A percentile compares a stretch with the other conserved stretches of the same genome.
phyloP scores from a whole-genome alignment of 2,888 invertebrate genomes.

The Liopterus haemorrhoidalis region DNA sequence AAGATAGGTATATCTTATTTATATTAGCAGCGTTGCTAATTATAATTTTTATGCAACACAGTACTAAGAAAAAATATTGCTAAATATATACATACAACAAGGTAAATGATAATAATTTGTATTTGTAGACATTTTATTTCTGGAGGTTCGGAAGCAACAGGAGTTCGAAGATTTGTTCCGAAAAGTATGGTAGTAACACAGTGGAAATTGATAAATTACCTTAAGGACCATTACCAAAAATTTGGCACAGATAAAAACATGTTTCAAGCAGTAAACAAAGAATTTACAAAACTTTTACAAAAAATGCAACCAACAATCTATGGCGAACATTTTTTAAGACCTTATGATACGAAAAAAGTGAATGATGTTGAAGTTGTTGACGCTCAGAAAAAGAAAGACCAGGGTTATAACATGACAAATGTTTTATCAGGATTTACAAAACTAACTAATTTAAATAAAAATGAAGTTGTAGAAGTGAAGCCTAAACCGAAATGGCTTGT shows the following conservation, averaged over 20 bases:
- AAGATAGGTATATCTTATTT: constrained; percentile 3
- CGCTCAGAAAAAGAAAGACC: constrained; percentile 25
- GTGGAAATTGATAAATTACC: constrained; percentile 47
- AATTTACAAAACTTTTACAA: constrained; percentile 49
- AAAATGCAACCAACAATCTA: constrained; percentile 45
- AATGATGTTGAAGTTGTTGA: constrained; percentile 8
- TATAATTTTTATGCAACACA: constrained; percentile 30
- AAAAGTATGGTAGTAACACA: constrained; percentile 41
- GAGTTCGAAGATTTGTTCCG: constrained; percentile 40
- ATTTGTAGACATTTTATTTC: constrained; percentile 34
- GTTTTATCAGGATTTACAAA: constrained; percentile 45
- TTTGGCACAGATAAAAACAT: constrained; percentile 45
- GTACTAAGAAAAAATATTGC: constrained; percentile 33
- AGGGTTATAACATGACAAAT: constrained; percentile 42
- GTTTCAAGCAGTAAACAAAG: constrained; percentile 47
- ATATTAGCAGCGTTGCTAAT: background rate
- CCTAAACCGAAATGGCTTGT: constrained; percentile 49
- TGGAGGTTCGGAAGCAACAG: constrained; percentile 34
- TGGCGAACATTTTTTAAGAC: constrained; percentile 38
- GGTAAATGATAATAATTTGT: constrained; percentile 7
- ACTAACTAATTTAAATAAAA: constrained; percentile 39
- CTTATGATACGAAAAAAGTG: constrained; percentile 34
- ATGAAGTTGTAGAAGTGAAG: constrained; percentile 36
- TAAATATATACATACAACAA: background rate
- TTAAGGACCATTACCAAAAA: constrained; percentile 48